phyloP scores from a whole-genome alignment of 2,888 invertebrate genomes.

The Cheilosia vernalis region DNA sequence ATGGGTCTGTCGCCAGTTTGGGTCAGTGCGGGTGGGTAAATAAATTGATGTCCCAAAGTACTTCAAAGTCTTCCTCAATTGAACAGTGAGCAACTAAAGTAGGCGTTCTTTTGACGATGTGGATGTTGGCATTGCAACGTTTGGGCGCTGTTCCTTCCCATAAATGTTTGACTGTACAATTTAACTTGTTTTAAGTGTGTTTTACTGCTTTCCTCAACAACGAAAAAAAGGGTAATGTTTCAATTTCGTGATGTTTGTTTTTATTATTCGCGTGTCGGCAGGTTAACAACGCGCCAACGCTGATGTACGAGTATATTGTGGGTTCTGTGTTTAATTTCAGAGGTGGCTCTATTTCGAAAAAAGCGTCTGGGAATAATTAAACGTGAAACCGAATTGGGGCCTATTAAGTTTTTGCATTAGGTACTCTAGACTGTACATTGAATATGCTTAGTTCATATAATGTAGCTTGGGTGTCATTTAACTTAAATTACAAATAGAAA shows the following conservation, averaged over 20 bases:
- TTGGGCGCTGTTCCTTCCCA: not conserved
- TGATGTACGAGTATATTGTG: not conserved
- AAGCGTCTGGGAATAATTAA: constrained; percentile 2
- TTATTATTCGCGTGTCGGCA: constrained; percentile 26
- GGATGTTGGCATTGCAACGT: constrained; percentile 5
- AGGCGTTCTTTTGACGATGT: not conserved
- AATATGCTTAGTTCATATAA: not conserved
- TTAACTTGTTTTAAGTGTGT: constrained; percentile 18
- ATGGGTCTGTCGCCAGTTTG: not conserved
- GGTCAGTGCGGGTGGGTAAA: constrained; percentile 24
- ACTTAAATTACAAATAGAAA: not conserved
- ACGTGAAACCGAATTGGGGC: constrained; percentile 6
- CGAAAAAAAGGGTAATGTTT: constrained; percentile 18
- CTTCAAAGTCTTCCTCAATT: constrained; percentile 31
- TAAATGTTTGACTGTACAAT: constrained; percentile 1
- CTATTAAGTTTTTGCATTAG: constrained; percentile 1
- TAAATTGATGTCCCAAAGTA: constrained; percentile 39
- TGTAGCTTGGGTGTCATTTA: not conserved
- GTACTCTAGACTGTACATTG: not conserved
- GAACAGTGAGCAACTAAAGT: not conserved
- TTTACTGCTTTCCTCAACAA: not conserved
- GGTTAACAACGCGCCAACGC: not conserved
- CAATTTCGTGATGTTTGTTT: constrained; percentile 37
- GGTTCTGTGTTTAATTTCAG: not conserved
- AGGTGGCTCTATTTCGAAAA: not conserved